Evolutionary conservation across 2,797 vertebrate species (phyloP), one percentile per base, ranked within the genome.

Genomic region (Merluccius polli): DNA sequence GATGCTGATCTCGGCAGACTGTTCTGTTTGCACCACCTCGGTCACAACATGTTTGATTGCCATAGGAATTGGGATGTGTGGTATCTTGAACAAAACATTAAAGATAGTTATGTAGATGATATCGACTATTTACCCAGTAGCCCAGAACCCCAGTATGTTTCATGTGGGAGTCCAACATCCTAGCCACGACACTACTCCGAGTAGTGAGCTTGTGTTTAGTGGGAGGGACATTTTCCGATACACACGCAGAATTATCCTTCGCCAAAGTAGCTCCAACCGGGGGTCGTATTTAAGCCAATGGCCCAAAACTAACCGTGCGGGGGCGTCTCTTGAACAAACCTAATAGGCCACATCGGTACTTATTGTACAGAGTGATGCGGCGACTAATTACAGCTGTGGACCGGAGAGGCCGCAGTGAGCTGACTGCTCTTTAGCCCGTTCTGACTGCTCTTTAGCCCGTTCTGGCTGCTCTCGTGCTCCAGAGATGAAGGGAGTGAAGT

Each of bases 301-400:
- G 24, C 24, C 59, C 59, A 65, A 12, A 65, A 16, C 59, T 65
- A 65, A 65, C 24, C 27, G 59, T 65, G n/a, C 59, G 13, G 59
- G 21, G 7, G n/a, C 52, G 21, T 65, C 59, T 65, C 59, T 27
- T 65, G 59, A 65, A 65, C 59, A 65, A 11, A 27, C 9, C 59
- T 27, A 65, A 65, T 65, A 27, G 59, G 59, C 59, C 59, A 24
- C 59, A 65, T 65, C 59, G 12, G 59, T 65, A 65, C 59, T 65
- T 65, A 65, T 65, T 65, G 59, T 65, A 65, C 59, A 65, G 59
- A 65, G 12, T 9, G 3, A 65, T 27, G 59, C 10, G 24, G 27
- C 11, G 59, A 6, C 59, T 65, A 65, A 65, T 65, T 65, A 65
- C 59, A 65, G 59, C 59, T 65, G 59, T 65, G 59, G 24, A 65